phyloP scores from a whole-genome alignment of 2,888 invertebrate genomes.

The Synergus laeviventris region DNA sequence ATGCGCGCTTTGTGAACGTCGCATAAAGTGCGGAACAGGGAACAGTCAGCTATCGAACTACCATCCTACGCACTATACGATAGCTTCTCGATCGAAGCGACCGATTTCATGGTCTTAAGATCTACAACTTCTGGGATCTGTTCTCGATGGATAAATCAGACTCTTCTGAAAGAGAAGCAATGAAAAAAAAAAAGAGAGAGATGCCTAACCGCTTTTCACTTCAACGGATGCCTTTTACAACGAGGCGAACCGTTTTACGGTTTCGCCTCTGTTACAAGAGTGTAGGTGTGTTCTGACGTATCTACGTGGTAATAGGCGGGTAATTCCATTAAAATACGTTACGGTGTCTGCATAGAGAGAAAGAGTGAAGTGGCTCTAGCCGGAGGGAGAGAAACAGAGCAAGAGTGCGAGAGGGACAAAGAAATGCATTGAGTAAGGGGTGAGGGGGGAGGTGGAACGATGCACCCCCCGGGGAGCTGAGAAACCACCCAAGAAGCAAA shows the following conservation, averaged over 20 bases:
- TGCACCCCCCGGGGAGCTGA: slow-evolving; percentile 71
- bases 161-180: background rate
- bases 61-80: slow-evolving; percentile 20
- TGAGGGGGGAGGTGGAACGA: slow-evolving; percentile 58
- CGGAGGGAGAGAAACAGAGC: slow-evolving; percentile 47
- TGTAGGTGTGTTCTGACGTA: slow-evolving; percentile 57
- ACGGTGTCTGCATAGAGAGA: slow-evolving; percentile 59
- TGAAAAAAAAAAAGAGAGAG: background rate
- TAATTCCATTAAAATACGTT: slow-evolving; percentile 69
- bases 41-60: background rate
- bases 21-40: slow-evolving; percentile 14
- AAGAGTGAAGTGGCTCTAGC: slow-evolving; percentile 52
- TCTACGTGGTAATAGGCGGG: slow-evolving; percentile 65
- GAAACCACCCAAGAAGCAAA: slow-evolving; percentile 74
- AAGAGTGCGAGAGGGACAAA: slow-evolving; percentile 46
- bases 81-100: background rate
- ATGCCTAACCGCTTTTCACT: slow-evolving; percentile 43
- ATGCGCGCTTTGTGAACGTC: slow-evolving; percentile 27
- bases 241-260: slow-evolving; percentile 33
- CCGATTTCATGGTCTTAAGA: background rate
- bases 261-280: slow-evolving; percentile 47
- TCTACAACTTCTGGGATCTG: background rate
- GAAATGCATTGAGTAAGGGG: slow-evolving; percentile 49
- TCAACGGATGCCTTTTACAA: slow-evolving; percentile 37
- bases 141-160: background rate